Evolutionary conservation across 2,113 vertebrate genomes (phyloP).

Genomic region (Dascyllus trimaculatus): DNA sequence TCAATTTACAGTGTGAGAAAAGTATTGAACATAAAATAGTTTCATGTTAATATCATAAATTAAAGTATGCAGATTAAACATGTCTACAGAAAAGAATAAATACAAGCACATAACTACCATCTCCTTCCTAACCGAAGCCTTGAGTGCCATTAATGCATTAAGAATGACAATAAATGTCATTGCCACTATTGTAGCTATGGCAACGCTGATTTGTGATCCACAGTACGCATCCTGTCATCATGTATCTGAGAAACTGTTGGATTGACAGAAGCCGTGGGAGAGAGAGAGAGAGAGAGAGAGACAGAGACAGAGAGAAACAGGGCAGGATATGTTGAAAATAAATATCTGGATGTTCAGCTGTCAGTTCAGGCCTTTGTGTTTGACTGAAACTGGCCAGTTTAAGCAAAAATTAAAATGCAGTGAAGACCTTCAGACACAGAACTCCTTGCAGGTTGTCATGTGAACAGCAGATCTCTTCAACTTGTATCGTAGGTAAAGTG

Average conservation of each 20-base stretch:
- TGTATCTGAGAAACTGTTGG: slow-evolving; percentile 45
- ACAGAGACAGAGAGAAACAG: not conserved
- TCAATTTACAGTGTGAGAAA: not conserved
- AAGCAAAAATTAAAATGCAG: slow-evolving; percentile 17
- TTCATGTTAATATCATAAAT: not conserved
- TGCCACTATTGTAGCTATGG: slow-evolving; percentile 66
- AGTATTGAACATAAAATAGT: not conserved
- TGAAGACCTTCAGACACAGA: slow-evolving; percentile 23
- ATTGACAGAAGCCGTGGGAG: slow-evolving; percentile 46
- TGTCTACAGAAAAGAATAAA: not conserved
- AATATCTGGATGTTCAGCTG: slow-evolving; percentile 29
- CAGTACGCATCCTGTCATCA: not conserved
- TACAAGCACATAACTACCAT: not conserved
- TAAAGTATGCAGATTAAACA: not conserved
- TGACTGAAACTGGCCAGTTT: slow-evolving; percentile 2
- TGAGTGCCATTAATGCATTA: slow-evolving; percentile 31
- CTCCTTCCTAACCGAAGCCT: slow-evolving; percentile 10
- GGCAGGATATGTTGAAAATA: slow-evolving; percentile 24
- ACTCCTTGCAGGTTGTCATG: not conserved
- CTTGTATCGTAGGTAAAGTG: slow-evolving; percentile 69
- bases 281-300: not conserved
- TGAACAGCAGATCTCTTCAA: slow-evolving; percentile 16
- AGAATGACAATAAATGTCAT: slow-evolving; percentile 56
- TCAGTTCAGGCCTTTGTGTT: not conserved
- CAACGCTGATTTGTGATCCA: slow-evolving; percentile 60